Evolutionary conservation across 2,113 vertebrate species (phyloP), one percentile per base, ranked within the genome.

Genomic region (Dinomys branickii): DNA sequence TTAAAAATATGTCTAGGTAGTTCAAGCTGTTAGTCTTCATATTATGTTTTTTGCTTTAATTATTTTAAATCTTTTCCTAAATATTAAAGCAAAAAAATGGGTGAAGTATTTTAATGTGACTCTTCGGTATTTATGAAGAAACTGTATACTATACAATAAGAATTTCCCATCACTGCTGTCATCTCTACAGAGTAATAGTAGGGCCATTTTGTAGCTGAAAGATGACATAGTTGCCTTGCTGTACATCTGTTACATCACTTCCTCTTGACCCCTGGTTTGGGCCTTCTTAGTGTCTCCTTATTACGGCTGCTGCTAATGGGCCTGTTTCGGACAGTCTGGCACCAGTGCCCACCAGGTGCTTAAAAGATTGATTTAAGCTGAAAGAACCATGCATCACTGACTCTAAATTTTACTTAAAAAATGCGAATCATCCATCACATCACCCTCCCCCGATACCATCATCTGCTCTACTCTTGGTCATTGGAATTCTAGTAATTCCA

Each of bases 61-160:
- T 81, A 77, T 33, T 77, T 94, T 83, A 67, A 73, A 75, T 80
- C 71, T 35, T 35, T 77, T 54, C 84, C 8, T 87, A 94, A 65
- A 90, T 44, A 92, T 58, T 94, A 96, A 90, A 91, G 24, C 56
- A 75, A 96, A 92, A 89, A 91, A 90, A 80, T 54, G 26, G 10
- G 4, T 93, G 30, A 85, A 47, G 88, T 77, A 26, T 86, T 94
- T 83, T 75, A 77, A 26, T 82, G 30, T 78, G 17, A n/a, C 16
- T 81, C 69, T 89, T 97, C 61, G 58, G 93, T 97, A 80, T 92
- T 90, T 88, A 19, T 95, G 61, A 71, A 93, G n/a, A 93, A 87
- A 88, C 77, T 92, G 11, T 75, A 20, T 85, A 3, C 85, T 75
- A 35, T 69, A 56, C 0, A 65, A 0, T 90, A 81, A 50, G 20